A percentile compares a stretch with the other conserved stretches of the same genome.
Evolutionary conservation across 1,140 invertebrate species (phyloP).

Genomic region (Popillia japonica): DNA sequence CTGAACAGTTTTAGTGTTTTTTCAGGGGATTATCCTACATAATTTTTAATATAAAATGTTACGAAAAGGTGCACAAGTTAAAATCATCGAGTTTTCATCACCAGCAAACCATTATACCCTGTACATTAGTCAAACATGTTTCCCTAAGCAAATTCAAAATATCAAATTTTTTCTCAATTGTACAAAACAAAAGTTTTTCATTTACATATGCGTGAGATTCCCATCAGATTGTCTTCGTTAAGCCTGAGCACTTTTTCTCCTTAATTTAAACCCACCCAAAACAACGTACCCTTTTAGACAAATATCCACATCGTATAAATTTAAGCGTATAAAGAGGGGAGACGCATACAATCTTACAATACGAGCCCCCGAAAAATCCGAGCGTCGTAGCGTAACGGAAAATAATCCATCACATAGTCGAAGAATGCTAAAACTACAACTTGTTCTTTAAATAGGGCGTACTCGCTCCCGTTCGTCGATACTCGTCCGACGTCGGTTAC

Average conservation of each 20-base stretch:
- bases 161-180: background rate
- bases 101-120: too few species aligned
- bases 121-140: too few species aligned
- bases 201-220: too few species aligned
- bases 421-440: slow-evolving; percentile 32
- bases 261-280: background rate
- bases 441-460: slow-evolving; percentile 47
- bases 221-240: too few species aligned
- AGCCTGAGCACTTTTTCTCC: background rate
- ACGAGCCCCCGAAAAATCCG: background rate
- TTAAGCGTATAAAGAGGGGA: background rate
- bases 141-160: background rate
- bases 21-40: too few species aligned
- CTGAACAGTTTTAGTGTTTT: too few species aligned
- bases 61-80: too few species aligned
- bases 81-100: too few species aligned
- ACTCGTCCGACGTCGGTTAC: slow-evolving; percentile 35
- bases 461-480: background rate
- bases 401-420: background rate
- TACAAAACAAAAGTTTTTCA: background rate
- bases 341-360: background rate
- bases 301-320: background rate
- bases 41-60: too few species aligned
- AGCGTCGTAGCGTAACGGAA: background rate
- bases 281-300: background rate